These are phyloP conservation scores for Albula glossodonta DNA, from an alignment of 2,113 vertebrate species.

Conservation along the genomic window DNA sequence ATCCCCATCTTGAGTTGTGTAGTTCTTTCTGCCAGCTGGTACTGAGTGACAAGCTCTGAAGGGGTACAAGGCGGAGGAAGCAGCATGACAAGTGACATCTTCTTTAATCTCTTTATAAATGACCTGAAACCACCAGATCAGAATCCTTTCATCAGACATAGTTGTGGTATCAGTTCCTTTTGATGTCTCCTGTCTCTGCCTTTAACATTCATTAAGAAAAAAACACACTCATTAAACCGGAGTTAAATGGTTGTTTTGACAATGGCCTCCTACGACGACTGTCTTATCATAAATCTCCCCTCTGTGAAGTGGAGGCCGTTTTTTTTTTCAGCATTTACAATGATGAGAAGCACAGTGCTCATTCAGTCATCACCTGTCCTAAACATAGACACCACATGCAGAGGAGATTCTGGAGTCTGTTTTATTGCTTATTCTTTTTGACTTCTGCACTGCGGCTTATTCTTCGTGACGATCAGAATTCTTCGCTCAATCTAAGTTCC, in stretches of 20 bases:
- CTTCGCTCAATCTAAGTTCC: too few species aligned
- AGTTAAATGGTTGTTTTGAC: conserved; percentile 7
- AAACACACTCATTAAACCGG: conserved; percentile 31
- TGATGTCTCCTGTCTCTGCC: conserved; percentile 41
- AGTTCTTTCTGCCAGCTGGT: not conserved
- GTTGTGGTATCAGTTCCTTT: conserved; percentile 27
- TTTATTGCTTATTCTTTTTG: not conserved
- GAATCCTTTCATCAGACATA: conserved; percentile 29
- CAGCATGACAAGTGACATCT: conserved; percentile 7
- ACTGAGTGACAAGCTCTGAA: not conserved
- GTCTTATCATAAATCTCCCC: not conserved
- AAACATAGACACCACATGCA: not conserved
- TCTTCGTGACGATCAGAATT: not conserved
- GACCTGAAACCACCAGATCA: conserved; percentile 1
- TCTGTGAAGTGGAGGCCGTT: not conserved
- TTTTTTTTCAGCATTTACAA: not conserved
- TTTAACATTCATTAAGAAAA: conserved; percentile 40
- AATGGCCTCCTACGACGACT: not conserved
- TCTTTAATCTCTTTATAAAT: conserved; percentile 5
- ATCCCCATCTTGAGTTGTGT: not conserved
- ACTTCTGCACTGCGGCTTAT: not conserved
- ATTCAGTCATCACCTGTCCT: not conserved
- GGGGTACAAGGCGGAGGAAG: not conserved
- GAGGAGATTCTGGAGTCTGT: not conserved
- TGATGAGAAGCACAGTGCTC: not conserved